Evolutionary conservation across 2,888 invertebrate genomes (phyloP).

Genomic region (Drosophila histrio): DNA sequence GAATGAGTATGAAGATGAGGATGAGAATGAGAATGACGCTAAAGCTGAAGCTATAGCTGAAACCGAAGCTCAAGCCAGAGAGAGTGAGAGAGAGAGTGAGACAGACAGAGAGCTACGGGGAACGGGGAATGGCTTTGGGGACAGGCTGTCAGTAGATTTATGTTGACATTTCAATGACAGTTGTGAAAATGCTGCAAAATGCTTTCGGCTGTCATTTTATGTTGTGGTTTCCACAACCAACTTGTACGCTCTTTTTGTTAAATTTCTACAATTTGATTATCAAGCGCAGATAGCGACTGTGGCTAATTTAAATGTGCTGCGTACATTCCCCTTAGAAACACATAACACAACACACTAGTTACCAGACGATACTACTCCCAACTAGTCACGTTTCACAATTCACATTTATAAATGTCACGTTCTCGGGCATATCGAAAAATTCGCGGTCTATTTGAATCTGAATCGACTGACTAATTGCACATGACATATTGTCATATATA

Average conservation of each 20-base stretch:
- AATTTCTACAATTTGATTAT: constrained; percentile 67
- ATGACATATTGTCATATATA: background rate
- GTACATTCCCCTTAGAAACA: background rate
- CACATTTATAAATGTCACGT: constrained; percentile 21
- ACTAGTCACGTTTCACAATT: constrained; percentile 19
- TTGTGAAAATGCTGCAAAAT: constrained; percentile 67
- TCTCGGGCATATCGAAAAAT: constrained; percentile 1
- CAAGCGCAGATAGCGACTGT: constrained; percentile 29
- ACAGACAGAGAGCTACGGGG: background rate
- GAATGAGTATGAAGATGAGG: constrained; percentile 13
- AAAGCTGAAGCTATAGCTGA: constrained; percentile 9
- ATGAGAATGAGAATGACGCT: constrained; percentile 19
- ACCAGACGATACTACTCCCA: constrained; percentile 5
- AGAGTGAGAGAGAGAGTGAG: background rate
- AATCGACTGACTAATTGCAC: constrained; percentile 18
- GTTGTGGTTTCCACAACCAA: constrained; percentile 43
- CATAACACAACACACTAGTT: constrained; percentile 6
- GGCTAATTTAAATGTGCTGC: constrained; percentile 30
- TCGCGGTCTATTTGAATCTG: constrained; percentile 9
- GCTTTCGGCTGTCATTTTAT: constrained; percentile 59
- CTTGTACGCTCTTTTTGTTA: constrained; percentile 41
- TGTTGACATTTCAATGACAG: constrained; percentile 81
- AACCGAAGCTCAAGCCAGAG: constrained; percentile 4
- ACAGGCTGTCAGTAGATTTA: constrained; percentile 70
- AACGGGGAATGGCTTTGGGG: constrained; percentile 4